A percentile compares a stretch with the other conserved stretches of the same genome.
Evolutionary conservation across 2,888 invertebrate genomes (phyloP).

Genomic region (Euclidia mi): DNA sequence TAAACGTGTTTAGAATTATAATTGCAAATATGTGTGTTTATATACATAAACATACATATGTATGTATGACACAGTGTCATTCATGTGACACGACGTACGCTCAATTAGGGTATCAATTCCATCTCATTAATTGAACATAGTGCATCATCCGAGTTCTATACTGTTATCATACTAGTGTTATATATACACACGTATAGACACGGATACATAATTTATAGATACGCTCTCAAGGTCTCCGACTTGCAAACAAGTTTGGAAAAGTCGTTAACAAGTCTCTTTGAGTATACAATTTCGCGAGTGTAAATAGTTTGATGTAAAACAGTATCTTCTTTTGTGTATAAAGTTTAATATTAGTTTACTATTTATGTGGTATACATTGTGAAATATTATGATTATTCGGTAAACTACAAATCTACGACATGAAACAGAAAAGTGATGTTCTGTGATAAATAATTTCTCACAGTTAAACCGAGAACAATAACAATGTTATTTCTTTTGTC

Average conservation of each 20-base stretch:
- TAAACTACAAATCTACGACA: too few relatives aligned
- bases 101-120: constrained; percentile 8
- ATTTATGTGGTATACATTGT: too few relatives aligned
- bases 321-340: too few relatives aligned
- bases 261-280: constrained; percentile 27
- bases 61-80: constrained; percentile 6
- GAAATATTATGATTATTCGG: too few relatives aligned
- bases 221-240: constrained; percentile 39
- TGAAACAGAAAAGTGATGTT: too few relatives aligned
- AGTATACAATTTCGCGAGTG: constrained; percentile 4
- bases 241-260: constrained; percentile 28
- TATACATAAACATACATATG: not conserved
- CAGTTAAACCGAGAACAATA: too few relatives aligned
- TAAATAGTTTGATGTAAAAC: constrained; percentile 9
- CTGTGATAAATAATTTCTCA: too few relatives aligned
- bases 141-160: not conserved
- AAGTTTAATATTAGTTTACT: too few relatives aligned
- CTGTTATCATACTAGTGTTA: constrained; percentile 5
- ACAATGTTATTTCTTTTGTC: too few relatives aligned
- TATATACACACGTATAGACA: not conserved
- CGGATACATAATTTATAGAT: not conserved
- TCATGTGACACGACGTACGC: not conserved
- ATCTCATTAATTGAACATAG: constrained; percentile 7
- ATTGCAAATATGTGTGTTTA: not conserved
- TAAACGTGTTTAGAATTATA: constrained; percentile 3